Percentiles rank a stretch among this genome's conserved stretches.
Evolutionary conservation across 2,888 invertebrate species (phyloP).

Genomic region (Nematopogon swammerdamellus): DNA sequence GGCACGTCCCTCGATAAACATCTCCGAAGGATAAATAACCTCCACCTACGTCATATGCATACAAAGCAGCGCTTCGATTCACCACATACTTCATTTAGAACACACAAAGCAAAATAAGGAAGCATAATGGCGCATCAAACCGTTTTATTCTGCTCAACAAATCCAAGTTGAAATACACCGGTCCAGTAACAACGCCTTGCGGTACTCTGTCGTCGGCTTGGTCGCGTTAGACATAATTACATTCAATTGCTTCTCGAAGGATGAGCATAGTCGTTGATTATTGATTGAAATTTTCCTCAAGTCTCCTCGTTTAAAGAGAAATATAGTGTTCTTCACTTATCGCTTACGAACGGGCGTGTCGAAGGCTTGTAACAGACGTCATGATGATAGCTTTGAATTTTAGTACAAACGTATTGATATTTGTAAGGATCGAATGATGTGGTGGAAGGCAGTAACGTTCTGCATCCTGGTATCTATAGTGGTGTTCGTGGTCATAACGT

Average conservation of each 20-base stretch:
- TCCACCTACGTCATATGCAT: not conserved
- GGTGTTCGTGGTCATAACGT: slow-evolving; percentile 30
- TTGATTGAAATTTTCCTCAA: not conserved
- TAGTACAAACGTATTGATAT: too few relatives aligned
- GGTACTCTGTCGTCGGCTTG: not conserved
- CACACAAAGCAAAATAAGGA: not conserved
- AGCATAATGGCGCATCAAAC: not conserved
- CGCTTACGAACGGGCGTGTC: too few relatives aligned
- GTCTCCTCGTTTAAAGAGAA: not conserved
- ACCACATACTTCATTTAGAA: not conserved
- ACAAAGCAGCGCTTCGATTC: not conserved
- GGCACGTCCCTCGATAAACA: not conserved
- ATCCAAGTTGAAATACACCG: not conserved
- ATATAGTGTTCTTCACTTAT: too few relatives aligned
- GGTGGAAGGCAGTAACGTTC: slow-evolving; percentile 38
- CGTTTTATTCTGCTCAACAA: not conserved
- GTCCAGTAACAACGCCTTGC: not conserved
- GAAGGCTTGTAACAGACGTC: not conserved
- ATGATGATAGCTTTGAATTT: not conserved
- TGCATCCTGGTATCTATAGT: slow-evolving; percentile 33
- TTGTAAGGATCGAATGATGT: too few relatives aligned
- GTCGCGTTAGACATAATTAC: not conserved
- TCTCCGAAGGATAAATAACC: not conserved
- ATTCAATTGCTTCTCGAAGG: not conserved
- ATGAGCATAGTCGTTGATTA: not conserved